A percentile compares a stretch with the other conserved stretches of the same genome.
Evolutionary conservation across 2,797 vertebrate genomes (phyloP).

Genomic region (Aselliscus stoliczkanus): DNA sequence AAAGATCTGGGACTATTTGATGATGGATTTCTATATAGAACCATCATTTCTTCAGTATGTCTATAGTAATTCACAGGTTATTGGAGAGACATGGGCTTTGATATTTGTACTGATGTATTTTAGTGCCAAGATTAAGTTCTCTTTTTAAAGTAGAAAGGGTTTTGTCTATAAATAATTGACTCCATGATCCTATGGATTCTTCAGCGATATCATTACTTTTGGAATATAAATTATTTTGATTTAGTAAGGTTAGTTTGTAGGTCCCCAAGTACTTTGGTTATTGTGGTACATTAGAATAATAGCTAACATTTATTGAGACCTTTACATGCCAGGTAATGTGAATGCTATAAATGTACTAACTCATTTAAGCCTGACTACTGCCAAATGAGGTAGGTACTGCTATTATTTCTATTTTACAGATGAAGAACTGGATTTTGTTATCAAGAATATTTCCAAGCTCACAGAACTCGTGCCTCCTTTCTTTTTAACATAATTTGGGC

Average conservation of each 20-base stretch:
- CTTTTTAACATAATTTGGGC: not conserved
- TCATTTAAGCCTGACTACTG: not conserved
- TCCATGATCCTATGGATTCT: not conserved
- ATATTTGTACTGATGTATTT: not conserved
- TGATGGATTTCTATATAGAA: slow-evolving; percentile 12
- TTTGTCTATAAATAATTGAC: not conserved
- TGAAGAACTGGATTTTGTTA: slow-evolving; percentile 40
- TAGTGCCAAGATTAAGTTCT: not conserved
- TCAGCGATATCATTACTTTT: not conserved
- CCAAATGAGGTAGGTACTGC: slow-evolving; percentile 30
- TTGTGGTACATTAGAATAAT: not conserved
- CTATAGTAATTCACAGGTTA: not conserved
- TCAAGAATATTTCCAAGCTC: not conserved
- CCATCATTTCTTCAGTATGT: not conserved
- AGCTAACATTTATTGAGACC: slow-evolving; percentile 27
- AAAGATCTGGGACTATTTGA: not conserved
- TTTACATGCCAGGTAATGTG: not conserved
- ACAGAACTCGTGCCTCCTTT: not conserved
- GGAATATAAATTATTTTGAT: not conserved
- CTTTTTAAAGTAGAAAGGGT: not conserved
- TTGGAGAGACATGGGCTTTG: not conserved
- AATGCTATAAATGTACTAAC: not conserved
- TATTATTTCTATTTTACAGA: not conserved
- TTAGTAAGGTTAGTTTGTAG: not conserved
- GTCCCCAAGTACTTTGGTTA: not conserved